A percentile compares a stretch with the other conserved stretches of the same genome.
phyloP scores from a whole-genome alignment of 2,888 invertebrate genomes.

The Apamea anceps region DNA sequence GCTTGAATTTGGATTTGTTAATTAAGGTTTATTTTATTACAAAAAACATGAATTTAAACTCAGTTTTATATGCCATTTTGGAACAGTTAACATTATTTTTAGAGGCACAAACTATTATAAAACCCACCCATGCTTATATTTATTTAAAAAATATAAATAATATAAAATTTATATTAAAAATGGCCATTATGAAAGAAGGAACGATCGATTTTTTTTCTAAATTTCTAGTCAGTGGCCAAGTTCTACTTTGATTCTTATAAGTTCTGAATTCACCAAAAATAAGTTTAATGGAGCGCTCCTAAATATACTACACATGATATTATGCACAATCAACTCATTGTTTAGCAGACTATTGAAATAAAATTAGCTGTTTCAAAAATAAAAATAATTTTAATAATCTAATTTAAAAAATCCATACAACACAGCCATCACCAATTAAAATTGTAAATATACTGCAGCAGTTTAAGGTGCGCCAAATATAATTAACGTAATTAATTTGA shows the following conservation, averaged over 20 bases:
- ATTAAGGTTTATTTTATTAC: neutral
- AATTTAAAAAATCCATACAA: neutral
- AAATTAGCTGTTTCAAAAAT: neutral
- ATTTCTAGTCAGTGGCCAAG: no score
- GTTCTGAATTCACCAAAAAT: neutral
- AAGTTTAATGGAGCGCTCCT: neutral
- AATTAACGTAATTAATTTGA: constrained; percentile 84
- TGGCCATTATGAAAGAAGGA: neutral
- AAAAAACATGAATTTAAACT: neutral
- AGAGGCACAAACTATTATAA: neutral
- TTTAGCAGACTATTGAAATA: neutral
- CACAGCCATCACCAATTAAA: constrained; percentile 71
- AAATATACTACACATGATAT: neutral
- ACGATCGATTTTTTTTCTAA: neutral
- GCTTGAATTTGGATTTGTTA: neutral
- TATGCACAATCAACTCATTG: neutral
- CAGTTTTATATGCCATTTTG: neutral
- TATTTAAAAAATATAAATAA: no score
- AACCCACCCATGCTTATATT: neutral
- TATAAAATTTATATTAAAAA: neutral
- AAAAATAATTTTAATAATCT: neutral
- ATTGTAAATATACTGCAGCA: constrained; percentile 70
- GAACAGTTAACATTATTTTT: neutral
- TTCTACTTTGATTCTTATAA: constrained; percentile 30
- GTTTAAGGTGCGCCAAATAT: constrained; percentile 72